Percentiles rank a stretch among this genome's conserved stretches.
Conservation (phyloP, 2,888 invertebrate species). For the Listrodromus nycthemerus region DNA sequence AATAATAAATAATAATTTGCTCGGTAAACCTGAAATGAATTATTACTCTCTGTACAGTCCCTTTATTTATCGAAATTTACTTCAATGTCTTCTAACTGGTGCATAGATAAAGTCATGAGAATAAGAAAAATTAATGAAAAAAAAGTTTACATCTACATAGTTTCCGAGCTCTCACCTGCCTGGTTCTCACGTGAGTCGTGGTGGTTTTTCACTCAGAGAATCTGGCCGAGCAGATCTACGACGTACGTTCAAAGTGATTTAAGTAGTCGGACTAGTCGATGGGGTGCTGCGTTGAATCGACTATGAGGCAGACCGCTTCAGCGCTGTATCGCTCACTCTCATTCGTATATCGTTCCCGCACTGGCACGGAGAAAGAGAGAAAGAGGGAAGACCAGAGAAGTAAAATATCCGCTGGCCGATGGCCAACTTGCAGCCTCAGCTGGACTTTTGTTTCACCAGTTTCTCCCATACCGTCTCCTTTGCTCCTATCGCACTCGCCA, state of each 20-base stretch:
- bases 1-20: too few relatives aligned
- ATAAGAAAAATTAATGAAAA: not conserved
- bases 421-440: slow-evolving; percentile 75
- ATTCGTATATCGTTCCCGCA: slow-evolving; percentile 1
- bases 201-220: slow-evolving; percentile 74
- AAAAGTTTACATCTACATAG: not conserved
- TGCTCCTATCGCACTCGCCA: slow-evolving; percentile 43
- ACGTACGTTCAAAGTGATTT: slow-evolving; percentile 78
- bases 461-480: slow-evolving; percentile 25
- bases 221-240: slow-evolving; percentile 73
- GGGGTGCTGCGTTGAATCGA: slow-evolving; percentile 72
- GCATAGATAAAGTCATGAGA: not conserved
- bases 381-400: slow-evolving; percentile 59
- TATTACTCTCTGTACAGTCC: too few relatives aligned
- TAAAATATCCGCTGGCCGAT: slow-evolving; percentile 79
- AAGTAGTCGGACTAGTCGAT: slow-evolving; percentile 76
- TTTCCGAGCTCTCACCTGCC: slow-evolving; percentile 1
- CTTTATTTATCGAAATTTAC: too few relatives aligned
- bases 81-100: too few relatives aligned
- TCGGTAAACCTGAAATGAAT: too few relatives aligned
- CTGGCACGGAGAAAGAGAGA: not conserved
- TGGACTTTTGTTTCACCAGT: slow-evolving; percentile 53
- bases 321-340: not conserved
- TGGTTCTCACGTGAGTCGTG: slow-evolving; percentile 67
- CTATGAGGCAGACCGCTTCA: slow-evolving; percentile 68